These are phyloP conservation scores for Mesaphorura yosii DNA, from an alignment of 1,140 invertebrate genomes.

Conservation along the genomic window DNA sequence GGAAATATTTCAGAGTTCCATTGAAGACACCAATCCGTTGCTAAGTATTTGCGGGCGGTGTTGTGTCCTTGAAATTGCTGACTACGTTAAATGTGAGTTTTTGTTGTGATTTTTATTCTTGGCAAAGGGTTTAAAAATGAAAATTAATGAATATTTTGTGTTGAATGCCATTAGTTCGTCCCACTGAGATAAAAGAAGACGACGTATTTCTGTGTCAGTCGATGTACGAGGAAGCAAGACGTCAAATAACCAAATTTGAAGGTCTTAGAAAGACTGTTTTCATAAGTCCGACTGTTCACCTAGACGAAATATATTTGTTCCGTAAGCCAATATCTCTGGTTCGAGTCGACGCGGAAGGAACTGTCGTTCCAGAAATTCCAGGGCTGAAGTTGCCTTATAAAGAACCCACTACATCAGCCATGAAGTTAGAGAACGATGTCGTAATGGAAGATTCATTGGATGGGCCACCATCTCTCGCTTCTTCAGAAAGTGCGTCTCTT, in stretches of 20 bases:
- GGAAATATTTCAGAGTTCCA: constrained; percentile 82
- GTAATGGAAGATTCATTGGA: constrained; percentile 57
- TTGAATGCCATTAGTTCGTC: constrained; percentile 55
- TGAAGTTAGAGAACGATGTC: constrained; percentile 41
- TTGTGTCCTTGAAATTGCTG: constrained; percentile 75
- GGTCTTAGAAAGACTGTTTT: constrained; percentile 73
- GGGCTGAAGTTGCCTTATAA: constrained; percentile 19
- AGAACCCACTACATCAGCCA: constrained; percentile 39
- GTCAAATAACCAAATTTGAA: constrained; percentile 61
- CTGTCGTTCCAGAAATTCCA: constrained; percentile 23
- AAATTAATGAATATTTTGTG: constrained; percentile 2
- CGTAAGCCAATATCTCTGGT: constrained; percentile 46
- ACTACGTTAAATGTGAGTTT: constrained; percentile 68
- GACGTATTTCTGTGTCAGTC: constrained; percentile 92
- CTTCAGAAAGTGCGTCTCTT: constrained; percentile 47
- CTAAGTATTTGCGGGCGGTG: constrained; percentile 80
- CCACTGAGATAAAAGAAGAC: constrained; percentile 82
- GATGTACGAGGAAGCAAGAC: constrained; percentile 78
- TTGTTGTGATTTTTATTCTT: constrained; percentile 1
- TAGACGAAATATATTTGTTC: constrained; percentile 90
- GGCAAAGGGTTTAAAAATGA: background rate
- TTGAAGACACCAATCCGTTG: constrained; percentile 82
- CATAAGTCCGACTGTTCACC: constrained; percentile 58
- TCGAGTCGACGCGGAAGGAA: constrained; percentile 25
- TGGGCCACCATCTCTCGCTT: constrained; percentile 55